Evolutionary conservation across 2,797 vertebrate genomes (phyloP).

Genomic region (Anguilla anguilla): DNA sequence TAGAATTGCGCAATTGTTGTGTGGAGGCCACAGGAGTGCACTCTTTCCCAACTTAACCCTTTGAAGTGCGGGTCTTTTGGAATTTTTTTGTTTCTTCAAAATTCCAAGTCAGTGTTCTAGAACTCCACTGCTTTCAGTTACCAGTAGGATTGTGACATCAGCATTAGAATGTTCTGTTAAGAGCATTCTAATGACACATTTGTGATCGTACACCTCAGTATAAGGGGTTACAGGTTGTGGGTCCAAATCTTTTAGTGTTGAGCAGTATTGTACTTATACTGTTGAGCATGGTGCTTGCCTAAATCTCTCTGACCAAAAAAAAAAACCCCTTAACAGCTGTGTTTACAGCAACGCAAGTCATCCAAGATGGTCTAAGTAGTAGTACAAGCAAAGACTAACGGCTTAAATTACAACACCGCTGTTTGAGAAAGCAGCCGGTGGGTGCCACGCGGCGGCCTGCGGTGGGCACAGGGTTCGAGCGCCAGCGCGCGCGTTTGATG

Average conservation of each 20-base stretch:
- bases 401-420: background rate
- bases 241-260: background rate
- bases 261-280: background rate
- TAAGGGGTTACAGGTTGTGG: background rate
- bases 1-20: background rate
- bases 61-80: no score
- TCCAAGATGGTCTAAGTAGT: background rate
- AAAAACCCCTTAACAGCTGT: background rate
- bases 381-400: background rate
- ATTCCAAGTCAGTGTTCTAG: no score
- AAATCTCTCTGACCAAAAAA: background rate
- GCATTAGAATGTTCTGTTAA: no score
- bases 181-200: no score
- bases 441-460: background rate
- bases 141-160: no score
- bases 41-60: background rate
- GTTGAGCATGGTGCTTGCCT: background rate
- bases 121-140: no score
- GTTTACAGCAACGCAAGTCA: background rate
- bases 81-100: no score
- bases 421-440: background rate
- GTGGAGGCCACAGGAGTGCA: background rate
- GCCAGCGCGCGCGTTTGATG: background rate
- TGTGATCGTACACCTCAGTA: no score
- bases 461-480: background rate